These are phyloP conservation scores for Guaruba guarouba DNA, from an alignment of 2,113 vertebrate genomes.

Conservation along the genomic window DNA sequence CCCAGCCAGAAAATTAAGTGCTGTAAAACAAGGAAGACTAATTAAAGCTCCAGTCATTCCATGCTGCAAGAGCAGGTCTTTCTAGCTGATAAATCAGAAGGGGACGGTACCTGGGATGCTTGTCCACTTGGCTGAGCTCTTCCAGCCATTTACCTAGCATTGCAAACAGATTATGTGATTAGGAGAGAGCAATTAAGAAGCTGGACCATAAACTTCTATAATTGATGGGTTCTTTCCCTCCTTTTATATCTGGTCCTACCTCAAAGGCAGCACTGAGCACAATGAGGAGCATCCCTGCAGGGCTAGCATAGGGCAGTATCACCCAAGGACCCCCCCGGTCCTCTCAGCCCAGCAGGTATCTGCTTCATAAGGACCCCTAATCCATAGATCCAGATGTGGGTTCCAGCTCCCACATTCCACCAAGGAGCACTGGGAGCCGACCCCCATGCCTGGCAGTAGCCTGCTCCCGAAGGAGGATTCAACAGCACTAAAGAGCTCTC, in stretches of 20 bases:
- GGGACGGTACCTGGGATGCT: fast-evolving
- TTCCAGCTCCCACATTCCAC: background rate
- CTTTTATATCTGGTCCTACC: background rate
- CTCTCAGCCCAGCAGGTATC: background rate
- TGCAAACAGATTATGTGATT: background rate
- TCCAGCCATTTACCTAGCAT: background rate
- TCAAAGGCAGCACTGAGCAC: background rate
- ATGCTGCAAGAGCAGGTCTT: fast-evolving
- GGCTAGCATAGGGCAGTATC: fast-evolving
- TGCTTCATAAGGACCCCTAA: background rate
- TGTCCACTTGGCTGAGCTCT: background rate
- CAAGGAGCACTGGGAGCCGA: background rate
- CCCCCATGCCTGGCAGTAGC: background rate
- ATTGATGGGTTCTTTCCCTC: background rate
- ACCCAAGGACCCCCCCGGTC: no score
- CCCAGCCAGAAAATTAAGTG: background rate
- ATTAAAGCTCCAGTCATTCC: background rate
- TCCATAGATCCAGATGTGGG: background rate
- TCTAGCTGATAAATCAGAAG: background rate
- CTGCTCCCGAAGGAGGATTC: fast-evolving
- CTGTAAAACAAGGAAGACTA: background rate
- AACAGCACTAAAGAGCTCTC: background rate
- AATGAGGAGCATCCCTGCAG: fast-evolving
- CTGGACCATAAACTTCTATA: background rate
- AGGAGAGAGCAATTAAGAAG: background rate